Base-by-base conservation (phyloP, 1,140 invertebrate genomes). In the Drosophila pectinifera region DNA sequence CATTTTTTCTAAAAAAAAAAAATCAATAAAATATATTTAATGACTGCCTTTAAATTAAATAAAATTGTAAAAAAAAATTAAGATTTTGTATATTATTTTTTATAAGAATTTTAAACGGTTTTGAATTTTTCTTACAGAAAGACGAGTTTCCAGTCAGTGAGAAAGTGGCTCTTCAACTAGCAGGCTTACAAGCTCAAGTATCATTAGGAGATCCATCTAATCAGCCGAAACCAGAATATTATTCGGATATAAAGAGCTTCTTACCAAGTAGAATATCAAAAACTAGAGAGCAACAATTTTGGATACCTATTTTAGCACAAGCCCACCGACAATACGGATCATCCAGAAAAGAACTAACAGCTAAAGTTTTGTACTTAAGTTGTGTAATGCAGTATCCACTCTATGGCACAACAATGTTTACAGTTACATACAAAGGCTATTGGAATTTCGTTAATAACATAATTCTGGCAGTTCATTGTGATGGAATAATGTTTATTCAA, bases 321-420 rank as follows among this genome's bases (percentile, higher is more conserved):
- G 97, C 97, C 2, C 97, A 98, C 92, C 94, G 95, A 20, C 96
- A 97, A 91, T 99, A 98, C 90, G 98, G 98, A 31, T 96, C 96
- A 4, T 97, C 97, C 1, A 96, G 98, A 76, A 95, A 96, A 6
- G 97, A 98, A 89, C 92, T 98, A 26, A 97, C 98, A 4, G 97
- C 97, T 2, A 98, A 98, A 93, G 97, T 98, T 8, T 94, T 98
- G 77, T 99, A 99, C 92, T 93, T 99, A 46, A 98, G 97, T 1
- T 98, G 98, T 89, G 98, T 99, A 1, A 99, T 98, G 97, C 98
- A 99, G 92, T 99, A 98, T 92, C 97, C 98, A 0, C 93, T 99
- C 1, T 99, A 99, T 90, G 98, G 98, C 3, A 98, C 97, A 51
- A 98, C 98, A 0, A 95, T 98, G 93, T 99, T 97, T 92, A 95